These are phyloP conservation scores for Echinometra lucunter DNA, from an alignment of 53 echinoderm and acorn worm species.

Conservation along the genomic window DNA sequence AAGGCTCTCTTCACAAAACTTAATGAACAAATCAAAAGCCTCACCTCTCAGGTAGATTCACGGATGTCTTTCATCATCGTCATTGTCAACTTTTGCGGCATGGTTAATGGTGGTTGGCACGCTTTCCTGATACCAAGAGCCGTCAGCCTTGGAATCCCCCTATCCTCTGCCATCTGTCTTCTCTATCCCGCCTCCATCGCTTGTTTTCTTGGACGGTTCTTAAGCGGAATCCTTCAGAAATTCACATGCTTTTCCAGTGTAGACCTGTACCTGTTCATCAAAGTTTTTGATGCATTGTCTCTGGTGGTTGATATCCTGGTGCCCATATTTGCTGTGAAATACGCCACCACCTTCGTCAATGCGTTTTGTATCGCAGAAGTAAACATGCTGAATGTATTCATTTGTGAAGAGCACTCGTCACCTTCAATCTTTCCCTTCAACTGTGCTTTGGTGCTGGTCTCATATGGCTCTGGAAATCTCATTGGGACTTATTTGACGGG, in stretches of 20 bases:
- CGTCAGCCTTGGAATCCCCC: neutral
- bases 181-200: neutral
- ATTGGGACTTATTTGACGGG: slow-evolving; percentile 5
- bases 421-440: neutral
- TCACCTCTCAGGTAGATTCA: neutral
- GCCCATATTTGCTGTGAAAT: neutral
- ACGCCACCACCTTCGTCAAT: neutral
- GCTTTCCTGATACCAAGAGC: neutral
- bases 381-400: neutral
- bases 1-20: neutral
- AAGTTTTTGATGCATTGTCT: neutral
- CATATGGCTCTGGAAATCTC: neutral
- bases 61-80: neutral
- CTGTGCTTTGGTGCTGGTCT: neutral
- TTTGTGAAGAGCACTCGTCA: neutral
- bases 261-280: neutral
- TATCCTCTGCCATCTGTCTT: neutral
- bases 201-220: neutral
- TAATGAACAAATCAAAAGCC: neutral
- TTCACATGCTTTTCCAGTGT: neutral
- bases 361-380: neutral
- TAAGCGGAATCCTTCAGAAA: neutral
- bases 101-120: neutral
- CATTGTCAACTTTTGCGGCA: neutral
- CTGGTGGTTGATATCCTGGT: neutral